phyloP scores from a whole-genome alignment of 2,888 invertebrate species.

The Ophion slaviceki region DNA sequence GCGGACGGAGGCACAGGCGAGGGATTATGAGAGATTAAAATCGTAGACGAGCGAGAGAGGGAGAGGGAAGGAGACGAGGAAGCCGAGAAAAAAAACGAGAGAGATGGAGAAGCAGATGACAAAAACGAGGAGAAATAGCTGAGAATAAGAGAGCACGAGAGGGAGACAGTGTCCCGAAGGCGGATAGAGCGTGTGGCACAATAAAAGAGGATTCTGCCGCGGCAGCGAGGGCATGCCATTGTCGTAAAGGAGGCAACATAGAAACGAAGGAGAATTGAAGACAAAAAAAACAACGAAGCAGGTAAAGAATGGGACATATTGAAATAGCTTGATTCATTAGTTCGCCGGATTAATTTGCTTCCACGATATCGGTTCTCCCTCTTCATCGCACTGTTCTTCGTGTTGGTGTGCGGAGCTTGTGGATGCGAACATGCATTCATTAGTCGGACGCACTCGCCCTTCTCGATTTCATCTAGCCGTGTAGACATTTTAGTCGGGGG shows the following conservation, averaged over 20 bases:
- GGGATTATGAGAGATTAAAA: constrained; percentile 70
- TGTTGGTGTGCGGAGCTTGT: constrained; percentile 23
- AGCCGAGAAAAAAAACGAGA: constrained; percentile 24
- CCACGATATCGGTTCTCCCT: constrained; percentile 70
- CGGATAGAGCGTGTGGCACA: constrained; percentile 32
- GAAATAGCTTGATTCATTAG: constrained; percentile 81
- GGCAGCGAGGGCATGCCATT: neutral
- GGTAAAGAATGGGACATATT: constrained; percentile 68
- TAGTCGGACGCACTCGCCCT: constrained; percentile 71
- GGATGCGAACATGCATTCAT: constrained; percentile 76
- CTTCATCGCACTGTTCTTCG: neutral
- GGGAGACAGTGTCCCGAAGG: constrained; percentile 2
- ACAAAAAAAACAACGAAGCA: constrained; percentile 34
- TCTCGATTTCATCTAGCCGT: constrained; percentile 7
- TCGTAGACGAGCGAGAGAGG: constrained; percentile 60
- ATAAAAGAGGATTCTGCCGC: constrained; percentile 14
- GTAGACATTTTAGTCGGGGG: no score
- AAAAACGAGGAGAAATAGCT: constrained; percentile 26
- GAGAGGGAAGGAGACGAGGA: constrained; percentile 8
- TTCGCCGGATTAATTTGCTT: constrained; percentile 79
- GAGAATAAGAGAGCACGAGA: constrained; percentile 24
- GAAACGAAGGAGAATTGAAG: constrained; percentile 31
- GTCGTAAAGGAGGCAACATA: constrained; percentile 47
- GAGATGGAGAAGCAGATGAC: constrained; percentile 2
- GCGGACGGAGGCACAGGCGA: constrained; percentile 51